phyloP scores from a whole-genome alignment of 2,888 invertebrate genomes.

The Synergus laeviventris region DNA sequence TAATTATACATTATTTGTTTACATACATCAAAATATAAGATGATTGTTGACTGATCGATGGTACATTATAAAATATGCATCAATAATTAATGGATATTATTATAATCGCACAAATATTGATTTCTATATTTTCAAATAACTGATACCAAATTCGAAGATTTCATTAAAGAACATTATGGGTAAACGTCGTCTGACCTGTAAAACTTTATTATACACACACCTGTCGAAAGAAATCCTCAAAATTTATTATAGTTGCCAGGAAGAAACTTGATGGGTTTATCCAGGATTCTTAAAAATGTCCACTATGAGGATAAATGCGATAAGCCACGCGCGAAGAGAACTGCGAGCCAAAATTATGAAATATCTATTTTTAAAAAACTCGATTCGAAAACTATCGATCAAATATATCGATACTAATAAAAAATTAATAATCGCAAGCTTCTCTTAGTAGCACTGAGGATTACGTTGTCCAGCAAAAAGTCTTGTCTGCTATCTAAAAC shows the following conservation, averaged over 20 bases:
- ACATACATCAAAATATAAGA: slow-evolving; percentile 35
- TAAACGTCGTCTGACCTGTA: slow-evolving; percentile 11
- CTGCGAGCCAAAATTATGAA: slow-evolving; percentile 8
- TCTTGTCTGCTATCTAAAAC: slow-evolving; percentile 1
- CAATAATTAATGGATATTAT: slow-evolving; percentile 7
- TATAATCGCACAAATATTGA: background rate
- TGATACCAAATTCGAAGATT: background rate
- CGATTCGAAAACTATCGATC: background rate
- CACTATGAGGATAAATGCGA: slow-evolving; percentile 27
- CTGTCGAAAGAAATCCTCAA: background rate
- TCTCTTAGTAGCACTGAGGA: background rate
- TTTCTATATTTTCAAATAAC: background rate
- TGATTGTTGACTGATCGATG: slow-evolving; percentile 30
- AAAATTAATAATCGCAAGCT: background rate
- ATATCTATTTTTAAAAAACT: background rate
- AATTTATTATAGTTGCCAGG: too few species aligned
- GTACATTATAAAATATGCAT: slow-evolving; percentile 31
- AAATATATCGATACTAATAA: background rate
- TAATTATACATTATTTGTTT: slow-evolving; percentile 33
- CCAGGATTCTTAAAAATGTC: background rate
- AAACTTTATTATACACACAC: slow-evolving; percentile 25
- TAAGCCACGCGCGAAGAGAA: slow-evolving; percentile 36
- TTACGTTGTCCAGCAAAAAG: background rate
- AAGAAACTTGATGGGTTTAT: background rate
- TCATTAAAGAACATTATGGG: slow-evolving; percentile 6